phyloP scores from a whole-genome alignment of 2,113 vertebrate species.

The Perca schrenkii region DNA sequence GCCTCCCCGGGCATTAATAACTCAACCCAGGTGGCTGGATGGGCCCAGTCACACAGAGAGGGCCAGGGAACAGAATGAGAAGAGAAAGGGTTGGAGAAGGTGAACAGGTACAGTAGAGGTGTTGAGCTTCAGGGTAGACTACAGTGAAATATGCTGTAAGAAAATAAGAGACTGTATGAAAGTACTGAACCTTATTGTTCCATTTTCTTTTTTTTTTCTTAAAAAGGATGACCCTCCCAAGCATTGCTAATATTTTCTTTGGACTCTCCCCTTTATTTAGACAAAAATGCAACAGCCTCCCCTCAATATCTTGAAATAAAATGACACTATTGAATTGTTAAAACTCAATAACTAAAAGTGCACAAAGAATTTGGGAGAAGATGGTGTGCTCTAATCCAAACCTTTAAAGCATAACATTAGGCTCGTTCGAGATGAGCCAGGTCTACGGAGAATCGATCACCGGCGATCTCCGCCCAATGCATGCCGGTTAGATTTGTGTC shows the following conservation, averaged over 20 bases:
- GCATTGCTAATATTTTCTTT: slow-evolving; percentile 9
- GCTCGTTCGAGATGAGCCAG: too few species aligned
- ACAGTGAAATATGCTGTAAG: slow-evolving; percentile 32
- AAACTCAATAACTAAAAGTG: background rate
- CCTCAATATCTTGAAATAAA: background rate
- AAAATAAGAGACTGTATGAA: slow-evolving; percentile 15
- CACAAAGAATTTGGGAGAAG: background rate
- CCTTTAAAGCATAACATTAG: background rate
- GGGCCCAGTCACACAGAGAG: slow-evolving; percentile 53
- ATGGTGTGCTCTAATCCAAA: background rate
- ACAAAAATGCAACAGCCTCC: background rate
- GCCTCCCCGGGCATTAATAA: slow-evolving; percentile 80
- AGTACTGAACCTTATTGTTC: slow-evolving; percentile 18
- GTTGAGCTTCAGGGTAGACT: slow-evolving; percentile 32
- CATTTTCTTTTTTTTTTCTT: background rate
- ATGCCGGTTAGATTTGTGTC: too few species aligned
- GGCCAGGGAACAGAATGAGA: slow-evolving; percentile 64
- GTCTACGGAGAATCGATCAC: too few species aligned
- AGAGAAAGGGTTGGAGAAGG: slow-evolving; percentile 52
- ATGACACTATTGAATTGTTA: background rate
- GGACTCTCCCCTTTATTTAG: background rate
- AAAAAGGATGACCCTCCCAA: background rate
- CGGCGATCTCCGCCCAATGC: too few species aligned
- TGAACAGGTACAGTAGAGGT: slow-evolving; percentile 38
- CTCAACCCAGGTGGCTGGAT: slow-evolving; percentile 75